Base-by-base conservation (phyloP, 1,140 invertebrate species). In the Platyura marginata region DNA sequence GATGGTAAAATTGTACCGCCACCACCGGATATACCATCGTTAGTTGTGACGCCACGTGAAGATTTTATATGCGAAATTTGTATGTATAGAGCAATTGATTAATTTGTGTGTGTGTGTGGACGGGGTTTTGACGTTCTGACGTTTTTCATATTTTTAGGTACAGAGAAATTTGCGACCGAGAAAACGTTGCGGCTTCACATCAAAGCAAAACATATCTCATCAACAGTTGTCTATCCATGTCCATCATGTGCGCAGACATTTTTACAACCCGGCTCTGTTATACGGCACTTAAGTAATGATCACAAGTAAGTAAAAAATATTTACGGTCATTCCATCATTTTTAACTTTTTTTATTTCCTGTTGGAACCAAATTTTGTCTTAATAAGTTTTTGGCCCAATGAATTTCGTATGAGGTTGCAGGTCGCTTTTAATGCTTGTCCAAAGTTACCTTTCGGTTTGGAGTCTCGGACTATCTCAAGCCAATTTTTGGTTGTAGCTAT, bases 221-320 rank as follows among this genome's bases (percentile, higher is more conserved):
- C 69, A 37, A 61, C 72, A 29, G 57, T 72, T 34, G 72, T 75
- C 3, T 80, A 74, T 53, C 69, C 70, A 11, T 82, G 79, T 52
- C 76, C 75, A 10, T 72, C 71, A 44, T 81, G 78, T 52, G 57
- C 72, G n/a, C 69, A 70, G 44, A 71, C 69, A 45, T 80, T 79
- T 57, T 64, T 74, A 25, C 78, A 76, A 47, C 66, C 72, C 0
- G 79, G 75, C 69, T 72, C 74, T 49, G 77, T 80, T 4, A 75
- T 76, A 50, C 65, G 77, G n/a, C 79, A 81, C 66, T 62, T 81
- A 8, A 71, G 70, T 42, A 79, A 77, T 68, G 70, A 78, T 52
- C 72, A 77, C 55, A 64, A 69, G 70, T 72, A 60, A 44, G 50
- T 55, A 16, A n/a, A n/a, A n/a, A n/a, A n/a, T n/a, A n/a, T n/a